Base-by-base conservation (phyloP, 2,113 vertebrate species). In the Holacanthus passer region DNA sequence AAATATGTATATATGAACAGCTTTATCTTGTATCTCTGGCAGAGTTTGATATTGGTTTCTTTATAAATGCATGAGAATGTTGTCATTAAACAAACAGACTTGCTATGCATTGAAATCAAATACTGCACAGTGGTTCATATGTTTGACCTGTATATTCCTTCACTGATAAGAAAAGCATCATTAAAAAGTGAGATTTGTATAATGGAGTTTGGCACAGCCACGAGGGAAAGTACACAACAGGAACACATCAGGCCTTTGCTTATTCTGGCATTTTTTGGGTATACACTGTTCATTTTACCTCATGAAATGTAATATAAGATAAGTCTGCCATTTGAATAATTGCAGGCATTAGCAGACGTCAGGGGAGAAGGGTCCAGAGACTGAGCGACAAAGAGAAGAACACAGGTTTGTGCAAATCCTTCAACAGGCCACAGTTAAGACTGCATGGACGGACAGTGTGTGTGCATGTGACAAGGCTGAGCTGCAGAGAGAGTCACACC, bases 251-350 rank as follows among this genome's bases (percentile, higher is more conserved):
- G 47, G 52, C 52, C 32, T 41, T 22, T 50, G 39, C 50, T 31
- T 59, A 31, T 29, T 48, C 27, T 14, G 17, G 67, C 32, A 52
- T 63, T 80, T 76, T 58, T 50, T 48, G n/a, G n/a, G n/a, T n/a
- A n/a, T n/a, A n/a, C n/a, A n/a, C n/a, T n/a, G n/a, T n/a, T n/a
- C n/a, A n/a, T n/a, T n/a, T n/a, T n/a, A n/a, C n/a, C n/a, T n/a
- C n/a, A n/a, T n/a, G n/a, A n/a, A n/a, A n/a, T n/a, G n/a, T 22
- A 47, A 74, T 53, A 20, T 14, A 62, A 52, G 62, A 41, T 62
- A 64, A 41, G 72, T 45, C 66, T 74, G 24, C 50, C 47, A 67
- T 52, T 48, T 76, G 52, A 39, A 53, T 47, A 59, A 60, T 37
- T 59, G 43, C 24, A 32, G 79, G 24, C 39, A 69, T 64, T 7